phyloP scores from a whole-genome alignment of 1,140 invertebrate species.

The Drosophila takahashii region DNA sequence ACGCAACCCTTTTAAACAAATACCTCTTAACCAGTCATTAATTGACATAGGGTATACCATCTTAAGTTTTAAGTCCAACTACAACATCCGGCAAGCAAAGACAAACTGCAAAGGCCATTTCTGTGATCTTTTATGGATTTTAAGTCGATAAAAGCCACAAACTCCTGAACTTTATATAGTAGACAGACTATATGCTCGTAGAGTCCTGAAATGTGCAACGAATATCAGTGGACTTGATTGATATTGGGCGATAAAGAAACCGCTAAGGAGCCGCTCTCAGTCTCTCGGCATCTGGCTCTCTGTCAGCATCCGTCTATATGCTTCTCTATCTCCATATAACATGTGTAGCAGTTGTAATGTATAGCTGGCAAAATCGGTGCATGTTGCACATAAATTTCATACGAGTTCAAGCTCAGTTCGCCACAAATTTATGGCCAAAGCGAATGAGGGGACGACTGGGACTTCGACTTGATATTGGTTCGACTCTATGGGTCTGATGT shows the following conservation, averaged over 20 bases:
- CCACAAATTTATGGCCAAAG: constrained; percentile 69
- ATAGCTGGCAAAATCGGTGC: constrained; percentile 66
- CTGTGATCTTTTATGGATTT: constrained; percentile 30
- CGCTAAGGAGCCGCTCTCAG: constrained; percentile 25
- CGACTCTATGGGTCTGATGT: constrained; percentile 15
- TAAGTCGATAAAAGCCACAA: constrained; percentile 68
- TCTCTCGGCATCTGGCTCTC: neutral
- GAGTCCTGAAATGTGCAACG: constrained; percentile 39
- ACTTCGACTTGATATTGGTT: constrained; percentile 3
- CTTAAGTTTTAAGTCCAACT: neutral
- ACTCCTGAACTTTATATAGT: constrained; percentile 79
- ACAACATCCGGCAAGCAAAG: neutral
- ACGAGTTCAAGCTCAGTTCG: constrained; percentile 69
- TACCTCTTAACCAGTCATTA: no score
- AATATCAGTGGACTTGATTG: constrained; percentile 67
- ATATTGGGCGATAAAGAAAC: constrained; percentile 75
- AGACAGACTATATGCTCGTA: constrained; percentile 11
- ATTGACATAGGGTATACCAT: neutral
- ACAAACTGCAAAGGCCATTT: constrained; percentile 7
- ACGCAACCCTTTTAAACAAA: no score
- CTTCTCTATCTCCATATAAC: constrained; percentile 54
- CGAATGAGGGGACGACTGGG: constrained; percentile 35
- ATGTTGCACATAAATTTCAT: constrained; percentile 78
- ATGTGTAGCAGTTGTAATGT: constrained; percentile 71
- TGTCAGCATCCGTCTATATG: constrained; percentile 23